phyloP scores from a whole-genome alignment of 2,797 vertebrate species.

The Percopsis omiscomaycus region DNA sequence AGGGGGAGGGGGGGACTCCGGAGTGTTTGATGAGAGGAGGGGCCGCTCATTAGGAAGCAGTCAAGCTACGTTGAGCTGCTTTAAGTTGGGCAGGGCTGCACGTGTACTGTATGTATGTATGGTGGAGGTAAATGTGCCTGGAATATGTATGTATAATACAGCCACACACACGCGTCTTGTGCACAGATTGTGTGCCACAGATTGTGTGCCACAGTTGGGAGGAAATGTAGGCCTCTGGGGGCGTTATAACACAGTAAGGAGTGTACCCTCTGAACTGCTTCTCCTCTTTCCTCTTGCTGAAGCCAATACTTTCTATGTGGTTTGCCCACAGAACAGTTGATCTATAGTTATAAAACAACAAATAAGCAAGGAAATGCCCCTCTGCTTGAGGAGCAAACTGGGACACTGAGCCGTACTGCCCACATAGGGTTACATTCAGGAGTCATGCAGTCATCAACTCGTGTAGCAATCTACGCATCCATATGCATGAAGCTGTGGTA shows the following conservation, averaged over 20 bases:
- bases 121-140: too few species aligned
- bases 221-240: too few species aligned
- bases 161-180: too few species aligned
- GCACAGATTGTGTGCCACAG: too few species aligned
- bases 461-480: constrained; percentile 23
- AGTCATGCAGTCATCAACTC: constrained; percentile 38
- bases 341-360: constrained; percentile 48
- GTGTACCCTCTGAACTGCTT: too few species aligned
- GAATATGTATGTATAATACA: too few species aligned
- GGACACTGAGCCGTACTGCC: constrained; percentile 34
- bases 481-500: constrained; percentile 60
- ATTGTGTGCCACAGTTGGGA: too few species aligned
- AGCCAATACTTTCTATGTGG: too few species aligned
- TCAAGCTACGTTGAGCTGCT: constrained; percentile 69
- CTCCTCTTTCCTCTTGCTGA: too few species aligned
- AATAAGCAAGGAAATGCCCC: constrained; percentile 50
- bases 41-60: constrained; percentile 72
- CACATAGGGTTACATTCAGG: constrained; percentile 42
- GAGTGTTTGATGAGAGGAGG: constrained; percentile 71
- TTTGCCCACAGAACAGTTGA: constrained; percentile 21
- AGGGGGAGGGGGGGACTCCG: constrained; percentile 46
- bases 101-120: constrained; percentile 12
- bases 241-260: too few species aligned
- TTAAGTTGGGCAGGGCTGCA: constrained; percentile 60
- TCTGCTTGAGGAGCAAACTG: background rate